phyloP scores from a whole-genome alignment of 2,113 vertebrate genomes.

The Tauraco erythrolophus region DNA sequence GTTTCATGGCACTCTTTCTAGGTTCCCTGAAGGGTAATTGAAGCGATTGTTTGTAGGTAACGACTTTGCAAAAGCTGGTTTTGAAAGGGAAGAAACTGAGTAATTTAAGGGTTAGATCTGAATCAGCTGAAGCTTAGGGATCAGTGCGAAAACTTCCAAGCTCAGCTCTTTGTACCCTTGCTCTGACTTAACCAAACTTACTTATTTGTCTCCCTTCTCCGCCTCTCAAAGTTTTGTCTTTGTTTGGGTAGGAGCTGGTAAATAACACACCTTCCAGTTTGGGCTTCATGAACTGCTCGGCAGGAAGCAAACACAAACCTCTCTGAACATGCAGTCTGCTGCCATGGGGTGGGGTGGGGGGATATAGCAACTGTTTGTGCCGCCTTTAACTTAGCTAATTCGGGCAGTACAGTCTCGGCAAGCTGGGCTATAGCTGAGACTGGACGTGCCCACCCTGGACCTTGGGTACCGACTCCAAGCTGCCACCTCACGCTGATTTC shows the following conservation, averaged over 20 bases:
- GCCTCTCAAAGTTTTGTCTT: not conserved
- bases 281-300: not conserved
- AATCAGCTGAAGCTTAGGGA: not conserved
- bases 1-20: not conserved
- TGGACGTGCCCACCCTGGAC: not conserved
- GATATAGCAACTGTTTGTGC: fast-evolving
- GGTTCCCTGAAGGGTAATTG: not conserved
- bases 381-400: fast-evolving
- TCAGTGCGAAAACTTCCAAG: not conserved
- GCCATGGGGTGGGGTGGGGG: not conserved
- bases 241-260: not conserved
- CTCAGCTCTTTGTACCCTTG: not conserved
- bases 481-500: fast-evolving
- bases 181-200: not conserved
- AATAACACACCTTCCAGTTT: not conserved
- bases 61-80: not conserved
- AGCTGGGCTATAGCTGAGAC: not conserved
- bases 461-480: not conserved
- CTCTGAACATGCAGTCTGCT: not conserved
- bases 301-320: not conserved
- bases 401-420: fast-evolving
- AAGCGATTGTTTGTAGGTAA: not conserved
- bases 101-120: not conserved
- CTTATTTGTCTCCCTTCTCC: fast-evolving
- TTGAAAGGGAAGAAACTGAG: not conserved